Evolutionary conservation across 1,140 invertebrate species (phyloP), one percentile per base, ranked within the genome.

Genomic region (Sinonovacula constricta): DNA sequence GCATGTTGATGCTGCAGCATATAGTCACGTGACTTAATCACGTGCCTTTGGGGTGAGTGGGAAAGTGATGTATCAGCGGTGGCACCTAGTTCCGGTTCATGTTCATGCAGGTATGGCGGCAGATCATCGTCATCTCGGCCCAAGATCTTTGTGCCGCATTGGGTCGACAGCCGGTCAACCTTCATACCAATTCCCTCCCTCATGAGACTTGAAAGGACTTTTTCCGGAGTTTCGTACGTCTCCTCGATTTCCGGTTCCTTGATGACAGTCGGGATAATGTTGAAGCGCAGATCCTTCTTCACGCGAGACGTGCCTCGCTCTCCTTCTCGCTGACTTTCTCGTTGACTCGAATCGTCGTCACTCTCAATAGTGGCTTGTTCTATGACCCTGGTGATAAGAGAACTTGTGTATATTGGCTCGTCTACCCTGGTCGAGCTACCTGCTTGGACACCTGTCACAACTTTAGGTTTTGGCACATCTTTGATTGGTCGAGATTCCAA

Each of bases 221-320:
- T 67, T 24, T 71, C 77, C 45, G 60, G 67, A 59, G 56, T 54
- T 68, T 59, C 81, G 24, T 54, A 79, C 26, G 3, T 66, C 56
- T 77, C 76, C 31, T 70, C 68, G n/a, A n/a, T n/a, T 36, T 45
- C 72, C 30, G 31, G 72, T 69, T 83, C 83, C 18, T 77, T 85
- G n/a, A 85, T 71, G n/a, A 86, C 83, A 31, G 81, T 85, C 12
- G 85, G 83, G 66, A 84, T 81, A n/a, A 81, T 83, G 39, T 80
- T 85, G 33, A 86, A 83, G 18, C 82, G 65, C 33, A 83, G 77
- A 75, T 83, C 82, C 60, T 80, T 82, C 3, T 81, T 82, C 53
- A 82, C 79, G 7, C 49, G 67, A 30, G 18, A 49, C 14, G 51
- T 39, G 2, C 34, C 39, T 72, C 39, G 49, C 33, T 83, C 49